Percentiles rank a stretch among this genome's conserved stretches.
phyloP scores from a whole-genome alignment of 2,888 invertebrate genomes.

The Eilema griseolum region DNA sequence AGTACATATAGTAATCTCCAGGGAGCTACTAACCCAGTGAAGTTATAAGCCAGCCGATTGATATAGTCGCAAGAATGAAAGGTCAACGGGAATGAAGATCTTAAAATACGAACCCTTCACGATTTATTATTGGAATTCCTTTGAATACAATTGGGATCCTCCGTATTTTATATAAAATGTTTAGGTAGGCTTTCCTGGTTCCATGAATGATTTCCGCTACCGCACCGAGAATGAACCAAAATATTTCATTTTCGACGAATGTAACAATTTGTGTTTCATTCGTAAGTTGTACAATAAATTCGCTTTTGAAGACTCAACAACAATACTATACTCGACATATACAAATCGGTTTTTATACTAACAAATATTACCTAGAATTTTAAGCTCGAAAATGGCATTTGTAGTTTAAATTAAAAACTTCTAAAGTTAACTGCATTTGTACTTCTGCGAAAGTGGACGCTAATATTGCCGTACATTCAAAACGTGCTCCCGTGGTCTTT shows the following conservation, averaged over 20 bases:
- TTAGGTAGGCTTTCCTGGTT: conserved; percentile 31
- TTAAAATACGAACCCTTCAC: conserved; percentile 46
- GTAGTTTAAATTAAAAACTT: conserved; percentile 14
- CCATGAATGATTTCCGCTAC: conserved; percentile 31
- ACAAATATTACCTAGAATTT: background rate
- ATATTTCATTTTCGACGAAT: conserved; percentile 29
- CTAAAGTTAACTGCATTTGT: conserved; percentile 18
- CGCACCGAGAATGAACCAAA: conserved; percentile 27
- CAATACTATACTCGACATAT: background rate
- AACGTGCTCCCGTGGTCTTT: conserved; percentile 47
- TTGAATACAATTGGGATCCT: conserved; percentile 39
- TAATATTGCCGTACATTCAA: conserved; percentile 27
- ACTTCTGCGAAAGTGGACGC: conserved; percentile 32
- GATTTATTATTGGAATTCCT: conserved; percentile 49
- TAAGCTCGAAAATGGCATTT: background rate
- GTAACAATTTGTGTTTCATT: conserved; percentile 21
- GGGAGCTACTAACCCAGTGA: conserved; percentile 15
- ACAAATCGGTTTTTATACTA: background rate
- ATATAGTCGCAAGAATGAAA: conserved; percentile 43
- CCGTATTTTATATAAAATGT: conserved; percentile 42
- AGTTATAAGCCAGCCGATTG: conserved; percentile 30
- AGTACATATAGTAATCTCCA: conserved; percentile 16
- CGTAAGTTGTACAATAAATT: conserved; percentile 31
- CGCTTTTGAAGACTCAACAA: conserved; percentile 25
- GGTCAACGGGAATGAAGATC: conserved; percentile 45